Evolutionary conservation across 2,113 vertebrate species (phyloP), one percentile per base, ranked within the genome.

Genomic region (Seriola dumerili): DNA sequence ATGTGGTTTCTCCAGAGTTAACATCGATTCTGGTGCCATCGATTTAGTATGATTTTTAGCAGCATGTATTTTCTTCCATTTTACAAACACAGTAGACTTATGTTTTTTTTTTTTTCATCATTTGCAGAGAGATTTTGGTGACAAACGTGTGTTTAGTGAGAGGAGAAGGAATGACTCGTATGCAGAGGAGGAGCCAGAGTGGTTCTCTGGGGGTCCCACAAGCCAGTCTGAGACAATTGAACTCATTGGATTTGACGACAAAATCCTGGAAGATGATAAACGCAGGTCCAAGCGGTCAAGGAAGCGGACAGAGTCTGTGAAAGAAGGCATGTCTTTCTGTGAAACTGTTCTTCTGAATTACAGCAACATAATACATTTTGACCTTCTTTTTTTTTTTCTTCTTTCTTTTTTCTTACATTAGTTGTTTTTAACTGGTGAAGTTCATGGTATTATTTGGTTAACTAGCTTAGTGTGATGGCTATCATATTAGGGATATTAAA

Each of bases 151-250:
- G 76, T 99, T 99, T 88, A 97, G 97, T 59, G 98, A 99, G 82
- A 94, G 98, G 34, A 97, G 97, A 92, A 97, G 98, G 89, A 99
- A 99, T 75, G 98, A 99, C 85, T 99, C 98, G 0, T 99, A 97
- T 82, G 97, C 97, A 13, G 98, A 99, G 81, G 98, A 99, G 76
- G 98, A 99, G 50, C 98, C 98, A 0, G 98, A 99, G 80, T 99
- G 98, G 98, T 99, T 99, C 89, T 99, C 98, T 69, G 98, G 92
- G 32, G 98, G 98, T 68, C 98, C 98, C 54, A 99, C 97, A 11
- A 99, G 98, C 91, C 98, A 99, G 90, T 99, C 98, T 3, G 98
- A 99, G 93, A 99, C 98, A 11, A 99, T 99, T 79, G 98, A 99
- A 78, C 96, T 99, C 38, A 99, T 96, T 58, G 98, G 98, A 46